Evolutionary conservation across 2,888 invertebrate genomes (phyloP).

Genomic region (Thalpophila matura): DNA sequence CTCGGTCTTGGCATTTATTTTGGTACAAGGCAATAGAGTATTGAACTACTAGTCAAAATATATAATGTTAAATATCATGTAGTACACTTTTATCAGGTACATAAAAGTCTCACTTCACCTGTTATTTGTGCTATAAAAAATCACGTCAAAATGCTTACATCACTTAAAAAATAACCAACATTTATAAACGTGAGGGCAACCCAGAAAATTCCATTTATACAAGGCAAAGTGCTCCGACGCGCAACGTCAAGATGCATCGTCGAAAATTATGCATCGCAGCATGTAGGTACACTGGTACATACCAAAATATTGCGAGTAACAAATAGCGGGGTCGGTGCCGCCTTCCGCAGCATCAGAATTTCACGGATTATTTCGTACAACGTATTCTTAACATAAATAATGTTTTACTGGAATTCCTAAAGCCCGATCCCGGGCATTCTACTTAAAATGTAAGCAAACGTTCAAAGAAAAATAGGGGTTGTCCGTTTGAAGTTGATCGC

Average conservation of each 20-base stretch:
- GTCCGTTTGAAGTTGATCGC: slow-evolving; percentile 63
- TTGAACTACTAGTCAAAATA: too few species aligned
- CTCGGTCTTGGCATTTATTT: slow-evolving; percentile 13
- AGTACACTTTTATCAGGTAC: too few species aligned
- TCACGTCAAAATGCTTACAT: slow-evolving; percentile 20
- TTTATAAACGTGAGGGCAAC: slow-evolving; percentile 48
- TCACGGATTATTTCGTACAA: slow-evolving; percentile 50
- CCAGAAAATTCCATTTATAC: slow-evolving; percentile 50
- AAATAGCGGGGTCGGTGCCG: slow-evolving; percentile 44
- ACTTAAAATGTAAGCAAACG: slow-evolving; percentile 46
- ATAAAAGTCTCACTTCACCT: background rate
- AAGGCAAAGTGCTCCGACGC: slow-evolving; percentile 53
- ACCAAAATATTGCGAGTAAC: slow-evolving; percentile 56
- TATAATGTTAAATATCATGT: too few species aligned
- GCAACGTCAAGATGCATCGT: slow-evolving; percentile 58
- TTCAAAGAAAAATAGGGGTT: slow-evolving; percentile 59
- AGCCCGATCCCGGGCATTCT: slow-evolving; percentile 5
- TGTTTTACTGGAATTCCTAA: slow-evolving; percentile 38
- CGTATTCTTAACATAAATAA: slow-evolving; percentile 54
- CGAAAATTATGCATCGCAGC: slow-evolving; percentile 58
- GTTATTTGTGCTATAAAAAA: slow-evolving; percentile 11
- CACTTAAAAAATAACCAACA: slow-evolving; percentile 46
- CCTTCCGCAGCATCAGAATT: slow-evolving; percentile 39
- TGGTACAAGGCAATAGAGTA: background rate
- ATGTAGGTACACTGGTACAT: too few species aligned